phyloP scores from a whole-genome alignment of 2,888 invertebrate genomes.

The Ormyrus labotus region DNA sequence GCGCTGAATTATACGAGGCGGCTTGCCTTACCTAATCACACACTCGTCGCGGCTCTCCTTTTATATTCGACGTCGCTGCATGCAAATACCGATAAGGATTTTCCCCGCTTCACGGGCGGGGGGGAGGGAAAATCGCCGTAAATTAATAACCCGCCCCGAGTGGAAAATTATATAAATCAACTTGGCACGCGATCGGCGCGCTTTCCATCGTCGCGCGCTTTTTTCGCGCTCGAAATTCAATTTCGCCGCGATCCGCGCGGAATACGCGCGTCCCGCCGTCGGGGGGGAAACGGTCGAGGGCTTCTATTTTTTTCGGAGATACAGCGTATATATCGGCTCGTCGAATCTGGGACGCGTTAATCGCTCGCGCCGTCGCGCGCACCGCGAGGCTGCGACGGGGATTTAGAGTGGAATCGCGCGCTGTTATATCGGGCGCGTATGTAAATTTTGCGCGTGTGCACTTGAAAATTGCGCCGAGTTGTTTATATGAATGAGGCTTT shows the following conservation, averaged over 20 bases:
- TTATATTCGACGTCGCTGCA: neutral
- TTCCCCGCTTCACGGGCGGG: neutral
- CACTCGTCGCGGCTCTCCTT: neutral
- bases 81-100: conserved; percentile 39
- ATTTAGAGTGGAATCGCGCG: neutral
- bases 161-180: conserved; percentile 42
- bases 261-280: too few relatives aligned
- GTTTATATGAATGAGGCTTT: neutral
- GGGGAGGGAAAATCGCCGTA: neutral
- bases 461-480: conserved; percentile 27
- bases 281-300: too few relatives aligned
- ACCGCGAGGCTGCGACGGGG: too few relatives aligned
- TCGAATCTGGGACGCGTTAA: conserved; percentile 13
- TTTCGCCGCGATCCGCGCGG: conserved; percentile 1
- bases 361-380: neutral
- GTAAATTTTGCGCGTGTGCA: conserved; percentile 6
- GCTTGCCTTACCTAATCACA: conserved; percentile 25
- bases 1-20: conserved; percentile 3
- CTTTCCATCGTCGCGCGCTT: conserved; percentile 12
- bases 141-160: conserved; percentile 18
- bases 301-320: too few relatives aligned
- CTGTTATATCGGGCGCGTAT: neutral
- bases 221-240: conserved; percentile 11
- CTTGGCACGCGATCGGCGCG: conserved; percentile 18
- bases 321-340: too few relatives aligned